These are phyloP conservation scores for Australoheros scitulus DNA, from an alignment of 2,113 vertebrate genomes.

Conservation along the genomic window DNA sequence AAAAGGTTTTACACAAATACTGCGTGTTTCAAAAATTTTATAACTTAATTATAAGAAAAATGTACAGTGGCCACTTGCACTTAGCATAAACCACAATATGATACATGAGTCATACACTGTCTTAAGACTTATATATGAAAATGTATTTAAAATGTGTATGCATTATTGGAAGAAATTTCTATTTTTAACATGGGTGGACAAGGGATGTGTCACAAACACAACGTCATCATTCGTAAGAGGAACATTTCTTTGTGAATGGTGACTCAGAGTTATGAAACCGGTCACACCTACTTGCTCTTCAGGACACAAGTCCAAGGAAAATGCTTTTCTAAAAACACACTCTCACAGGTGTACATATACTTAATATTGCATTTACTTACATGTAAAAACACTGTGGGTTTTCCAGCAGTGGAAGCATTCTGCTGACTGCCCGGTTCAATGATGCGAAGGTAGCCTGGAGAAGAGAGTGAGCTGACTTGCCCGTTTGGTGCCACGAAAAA, in stretches of 20 bases:
- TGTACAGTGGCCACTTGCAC: not conserved
- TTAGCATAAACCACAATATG: not conserved
- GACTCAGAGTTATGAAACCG: constrained; percentile 18
- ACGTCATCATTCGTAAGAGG: not conserved
- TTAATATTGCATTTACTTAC: constrained; percentile 74
- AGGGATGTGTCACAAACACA: not conserved
- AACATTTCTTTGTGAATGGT: not conserved
- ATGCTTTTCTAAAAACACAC: not conserved
- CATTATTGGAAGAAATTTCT: not conserved
- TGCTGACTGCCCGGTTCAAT: constrained; percentile 79
- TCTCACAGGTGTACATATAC: not conserved
- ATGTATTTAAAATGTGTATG: not conserved
- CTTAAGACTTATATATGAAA: not conserved
- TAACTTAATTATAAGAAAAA: not conserved
- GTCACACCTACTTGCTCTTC: not conserved
- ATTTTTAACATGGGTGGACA: not conserved
- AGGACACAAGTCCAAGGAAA: not conserved
- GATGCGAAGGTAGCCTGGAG: constrained; percentile 91
- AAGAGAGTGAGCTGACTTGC: constrained; percentile 90
- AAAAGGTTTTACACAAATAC: not conserved
- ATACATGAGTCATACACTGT: not conserved
- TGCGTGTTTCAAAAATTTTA: too few relatives aligned
- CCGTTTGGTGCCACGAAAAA: constrained; percentile 92
- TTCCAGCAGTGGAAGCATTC: constrained; percentile 62
- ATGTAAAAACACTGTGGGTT: constrained; percentile 87